A percentile compares a stretch with the other conserved stretches of the same genome.
phyloP scores from a whole-genome alignment of 2,113 vertebrate species.

The Trematomus loennbergii region DNA sequence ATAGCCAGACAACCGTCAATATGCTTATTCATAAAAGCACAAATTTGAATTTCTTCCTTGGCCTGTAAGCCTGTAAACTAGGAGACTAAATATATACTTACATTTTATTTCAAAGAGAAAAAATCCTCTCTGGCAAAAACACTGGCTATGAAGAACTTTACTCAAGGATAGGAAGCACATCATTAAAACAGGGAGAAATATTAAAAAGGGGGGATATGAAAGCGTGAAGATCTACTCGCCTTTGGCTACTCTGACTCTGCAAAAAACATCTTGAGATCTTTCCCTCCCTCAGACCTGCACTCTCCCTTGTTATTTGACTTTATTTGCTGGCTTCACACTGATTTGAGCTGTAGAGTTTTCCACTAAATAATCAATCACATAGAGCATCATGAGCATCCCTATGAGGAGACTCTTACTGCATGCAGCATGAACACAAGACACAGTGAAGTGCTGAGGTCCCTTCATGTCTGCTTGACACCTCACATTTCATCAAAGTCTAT shows the following conservation, averaged over 20 bases:
- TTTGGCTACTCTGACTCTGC: constrained; percentile 78
- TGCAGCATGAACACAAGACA: constrained; percentile 59
- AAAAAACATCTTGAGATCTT: constrained; percentile 79
- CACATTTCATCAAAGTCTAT: constrained; percentile 72
- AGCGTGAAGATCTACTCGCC: constrained; percentile 77
- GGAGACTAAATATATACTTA: constrained; percentile 87
- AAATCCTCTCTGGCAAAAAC: constrained; percentile 77
- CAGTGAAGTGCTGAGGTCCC: constrained; percentile 39
- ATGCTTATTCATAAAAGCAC: constrained; percentile 77
- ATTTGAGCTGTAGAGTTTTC: constrained; percentile 71
- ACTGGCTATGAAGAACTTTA: constrained; percentile 80
- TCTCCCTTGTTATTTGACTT: constrained; percentile 81
- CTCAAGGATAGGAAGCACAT: constrained; percentile 85
- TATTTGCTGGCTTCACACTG: constrained; percentile 77
- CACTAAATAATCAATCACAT: constrained; percentile 85
- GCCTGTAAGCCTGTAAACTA: constrained; percentile 80
- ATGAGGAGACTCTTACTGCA: constrained; percentile 36
- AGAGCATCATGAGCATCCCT: constrained; percentile 40
- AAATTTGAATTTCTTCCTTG: constrained; percentile 77
- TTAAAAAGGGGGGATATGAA: constrained; percentile 81
- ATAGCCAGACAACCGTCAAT: constrained; percentile 71
- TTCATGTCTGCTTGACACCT: constrained; percentile 68
- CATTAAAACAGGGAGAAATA: constrained; percentile 84
- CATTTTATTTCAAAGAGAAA: constrained; percentile 85
- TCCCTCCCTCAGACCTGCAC: constrained; percentile 76